Percentiles rank a stretch among this genome's conserved stretches.
phyloP scores from a whole-genome alignment of 2,888 invertebrate genomes.

The Cyclophora albipunctata region DNA sequence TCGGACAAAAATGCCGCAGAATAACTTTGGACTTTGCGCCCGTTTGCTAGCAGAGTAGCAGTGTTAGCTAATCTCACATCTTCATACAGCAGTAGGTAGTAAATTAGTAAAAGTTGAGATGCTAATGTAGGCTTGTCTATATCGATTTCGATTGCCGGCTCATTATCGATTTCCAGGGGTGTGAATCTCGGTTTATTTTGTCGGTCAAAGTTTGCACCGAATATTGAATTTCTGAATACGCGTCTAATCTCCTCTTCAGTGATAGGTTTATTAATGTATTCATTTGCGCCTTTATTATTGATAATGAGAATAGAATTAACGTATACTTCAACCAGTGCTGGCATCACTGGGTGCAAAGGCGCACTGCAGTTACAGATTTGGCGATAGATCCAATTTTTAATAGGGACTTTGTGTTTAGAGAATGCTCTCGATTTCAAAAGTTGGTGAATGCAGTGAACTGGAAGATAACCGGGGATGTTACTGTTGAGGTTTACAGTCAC shows the following conservation, averaged over 20 bases:
- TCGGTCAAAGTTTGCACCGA: conserved; percentile 82
- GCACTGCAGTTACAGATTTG: conserved; percentile 92
- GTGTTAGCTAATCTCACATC: conserved; percentile 88
- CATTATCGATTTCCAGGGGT: conserved; percentile 74
- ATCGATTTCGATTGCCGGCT: conserved; percentile 67
- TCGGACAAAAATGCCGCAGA: conserved; percentile 91
- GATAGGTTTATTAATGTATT: conserved; percentile 93
- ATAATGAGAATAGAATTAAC: conserved; percentile 91
- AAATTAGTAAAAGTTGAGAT: conserved; percentile 91
- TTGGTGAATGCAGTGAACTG: conserved; percentile 97
- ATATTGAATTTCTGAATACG: conserved; percentile 87
- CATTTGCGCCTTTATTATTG: conserved; percentile 78
- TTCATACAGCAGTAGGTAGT: conserved; percentile 94
- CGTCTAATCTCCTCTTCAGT: conserved; percentile 90
- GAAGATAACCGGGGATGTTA: conserved; percentile 91
- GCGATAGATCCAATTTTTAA: conserved; percentile 96
- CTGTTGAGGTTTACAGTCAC: conserved; percentile 93
- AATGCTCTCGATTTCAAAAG: conserved; percentile 94
- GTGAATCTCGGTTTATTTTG: conserved; percentile 63
- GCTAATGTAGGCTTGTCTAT: conserved; percentile 82
- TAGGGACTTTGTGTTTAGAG: conserved; percentile 96
- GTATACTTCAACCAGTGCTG: conserved; percentile 94
- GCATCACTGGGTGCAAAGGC: conserved; percentile 95
- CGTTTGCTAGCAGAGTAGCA: conserved; percentile 78
- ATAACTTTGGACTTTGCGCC: conserved; percentile 87